Evolutionary conservation across 2,888 invertebrate genomes (phyloP), one percentile per base, ranked within the genome.

Genomic region (Nesidiocoris tenuis): DNA sequence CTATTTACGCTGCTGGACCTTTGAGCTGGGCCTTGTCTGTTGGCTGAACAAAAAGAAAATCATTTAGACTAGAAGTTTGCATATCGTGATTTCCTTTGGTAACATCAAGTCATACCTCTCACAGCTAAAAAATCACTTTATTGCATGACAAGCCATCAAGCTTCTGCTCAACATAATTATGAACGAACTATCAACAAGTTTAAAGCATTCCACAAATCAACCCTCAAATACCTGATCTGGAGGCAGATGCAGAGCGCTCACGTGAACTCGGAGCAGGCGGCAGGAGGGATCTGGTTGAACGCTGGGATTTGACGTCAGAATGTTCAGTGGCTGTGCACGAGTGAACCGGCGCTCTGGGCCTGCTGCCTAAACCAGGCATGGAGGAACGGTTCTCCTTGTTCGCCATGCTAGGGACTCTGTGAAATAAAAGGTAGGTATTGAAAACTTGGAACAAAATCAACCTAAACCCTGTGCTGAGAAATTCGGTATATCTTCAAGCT

Each of bases 1-100:
- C 77, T 68, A n/a, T 76, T 75, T 18, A 72, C 54, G 57, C 77
- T 77, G 25, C 71, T 75, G 19, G 77, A 77, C 39, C 77, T 70
- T 54, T 22, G 70, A 2, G 65, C 64, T 18, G 55, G 12, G 1
- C 66, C 39, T 18, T 68, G 65, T 39, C 72, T 75, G 25, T 61
- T 72, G 5, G 25, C 77, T 77, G 72, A 56, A 76, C 75, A 25
- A 61, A 12, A 25, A 61, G 66, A 19, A n/a, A n/a, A n/a, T n/a
- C n/a, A n/a, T n/a, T n/a, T n/a, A n/a, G n/a, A n/a, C n/a, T n/a
- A 70, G 24, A 74, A 23, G n/a, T n/a, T n/a, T n/a, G n/a, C n/a
- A n/a, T n/a, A n/a, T n/a, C n/a, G n/a, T n/a, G n/a, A n/a, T n/a
- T n/a, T n/a, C n/a, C n/a, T n/a, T n/a, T n/a, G n/a, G n/a, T n/a